Conservation (phyloP, 2,113 vertebrate species). For the Myrmecobius fasciatus region DNA sequence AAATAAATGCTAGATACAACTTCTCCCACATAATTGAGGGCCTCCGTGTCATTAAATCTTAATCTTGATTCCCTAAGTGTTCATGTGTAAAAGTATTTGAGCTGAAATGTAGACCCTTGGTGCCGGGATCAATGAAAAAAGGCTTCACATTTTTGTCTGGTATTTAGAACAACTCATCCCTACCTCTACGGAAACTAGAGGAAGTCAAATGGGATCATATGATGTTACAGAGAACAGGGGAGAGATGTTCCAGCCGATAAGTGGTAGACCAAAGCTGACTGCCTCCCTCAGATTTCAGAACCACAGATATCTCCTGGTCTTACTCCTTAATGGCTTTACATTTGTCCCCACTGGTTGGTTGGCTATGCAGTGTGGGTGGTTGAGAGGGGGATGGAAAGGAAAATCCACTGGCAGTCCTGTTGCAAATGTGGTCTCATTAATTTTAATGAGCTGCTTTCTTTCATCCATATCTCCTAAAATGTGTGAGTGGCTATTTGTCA, state of each 20-base stretch:
- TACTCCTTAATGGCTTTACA: constrained; percentile 47
- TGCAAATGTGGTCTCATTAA: background rate
- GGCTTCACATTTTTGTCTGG: background rate
- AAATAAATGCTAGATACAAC: background rate
- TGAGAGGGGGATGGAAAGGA: background rate
- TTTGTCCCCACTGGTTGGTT: background rate
- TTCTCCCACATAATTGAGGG: background rate
- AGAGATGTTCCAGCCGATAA: constrained; percentile 16
- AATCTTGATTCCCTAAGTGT: background rate
- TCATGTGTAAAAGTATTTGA: background rate
- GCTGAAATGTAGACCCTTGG: background rate
- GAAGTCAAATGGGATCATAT: constrained; percentile 24
- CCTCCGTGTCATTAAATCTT: background rate
- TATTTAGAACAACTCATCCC: background rate
- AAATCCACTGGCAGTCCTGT: background rate
- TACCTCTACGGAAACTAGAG: background rate
- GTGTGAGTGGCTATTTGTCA: background rate
- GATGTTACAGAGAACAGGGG: background rate
- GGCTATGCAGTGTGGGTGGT: background rate
- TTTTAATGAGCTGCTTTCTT: background rate
- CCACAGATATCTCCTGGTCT: constrained; percentile 14
- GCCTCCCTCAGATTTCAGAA: constrained; percentile 30
- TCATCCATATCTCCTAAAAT: background rate
- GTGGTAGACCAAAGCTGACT: constrained; percentile 31
- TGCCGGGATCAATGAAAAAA: background rate